phyloP scores from a whole-genome alignment of 2,888 invertebrate species.

The Tuberolachnus salignus region DNA sequence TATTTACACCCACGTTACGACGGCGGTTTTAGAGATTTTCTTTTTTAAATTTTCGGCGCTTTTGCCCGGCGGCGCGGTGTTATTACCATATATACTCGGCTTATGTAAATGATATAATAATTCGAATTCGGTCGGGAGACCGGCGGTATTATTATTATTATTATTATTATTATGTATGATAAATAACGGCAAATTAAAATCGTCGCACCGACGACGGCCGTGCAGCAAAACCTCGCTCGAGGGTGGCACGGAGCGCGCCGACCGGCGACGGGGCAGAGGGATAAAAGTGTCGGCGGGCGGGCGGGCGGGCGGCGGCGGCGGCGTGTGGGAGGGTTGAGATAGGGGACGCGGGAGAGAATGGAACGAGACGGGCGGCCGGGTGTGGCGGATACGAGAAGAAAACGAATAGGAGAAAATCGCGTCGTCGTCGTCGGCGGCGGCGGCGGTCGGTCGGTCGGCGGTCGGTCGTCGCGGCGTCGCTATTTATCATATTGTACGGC shows the following conservation, averaged over 20 bases:
- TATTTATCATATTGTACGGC: conserved; percentile 33
- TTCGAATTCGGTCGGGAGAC: conserved; percentile 20
- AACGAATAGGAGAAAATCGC: background rate
- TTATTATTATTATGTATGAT: background rate
- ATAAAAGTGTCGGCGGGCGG: background rate
- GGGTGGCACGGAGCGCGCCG: background rate
- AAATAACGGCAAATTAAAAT: conserved; percentile 14
- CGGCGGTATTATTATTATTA: background rate
- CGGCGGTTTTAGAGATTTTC: background rate
- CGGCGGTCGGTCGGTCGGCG: background rate
- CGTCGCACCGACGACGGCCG: background rate
- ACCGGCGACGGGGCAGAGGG: too few species aligned
- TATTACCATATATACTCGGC: background rate
- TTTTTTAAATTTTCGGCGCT: conserved; percentile 1
- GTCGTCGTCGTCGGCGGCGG: background rate
- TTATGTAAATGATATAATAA: conserved; percentile 13
- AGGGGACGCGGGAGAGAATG: too few species aligned
- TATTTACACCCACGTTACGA: too few species aligned
- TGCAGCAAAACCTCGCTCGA: background rate
- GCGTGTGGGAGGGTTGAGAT: background rate
- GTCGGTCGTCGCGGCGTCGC: too few species aligned
- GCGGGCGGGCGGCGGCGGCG: too few species aligned
- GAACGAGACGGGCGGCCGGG: background rate
- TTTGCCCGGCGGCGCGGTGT: background rate
- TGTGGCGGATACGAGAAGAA: background rate